These are phyloP conservation scores for Ophthalmolycus amberensis DNA, from an alignment of 2,113 vertebrate genomes.

Conservation along the genomic window DNA sequence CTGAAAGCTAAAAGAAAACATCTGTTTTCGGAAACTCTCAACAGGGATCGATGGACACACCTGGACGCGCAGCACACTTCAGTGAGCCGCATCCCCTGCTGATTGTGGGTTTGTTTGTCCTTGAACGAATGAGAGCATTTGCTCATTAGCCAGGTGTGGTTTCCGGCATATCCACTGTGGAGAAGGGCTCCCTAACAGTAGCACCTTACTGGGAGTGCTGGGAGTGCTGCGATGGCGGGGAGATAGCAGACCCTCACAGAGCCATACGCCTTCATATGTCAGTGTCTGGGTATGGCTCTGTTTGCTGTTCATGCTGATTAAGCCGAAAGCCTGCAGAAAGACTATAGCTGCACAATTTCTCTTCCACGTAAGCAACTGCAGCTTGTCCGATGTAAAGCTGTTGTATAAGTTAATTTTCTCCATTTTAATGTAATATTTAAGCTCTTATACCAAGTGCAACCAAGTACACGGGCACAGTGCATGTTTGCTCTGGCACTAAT, in stretches of 20 bases:
- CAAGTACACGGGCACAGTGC: neutral
- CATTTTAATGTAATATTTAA: constrained; percentile 10
- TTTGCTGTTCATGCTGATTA: constrained; percentile 37
- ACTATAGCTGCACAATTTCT: constrained; percentile 1
- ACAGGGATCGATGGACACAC: constrained; percentile 28
- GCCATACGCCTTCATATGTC: neutral
- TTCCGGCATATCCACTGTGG: constrained; percentile 55
- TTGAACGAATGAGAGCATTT: constrained; percentile 35
- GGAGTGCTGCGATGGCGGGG: constrained; percentile 3
- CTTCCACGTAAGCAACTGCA: neutral
- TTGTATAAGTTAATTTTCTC: constrained; percentile 34
- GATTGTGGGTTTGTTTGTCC: constrained; percentile 46
- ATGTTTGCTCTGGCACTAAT: constrained; percentile 18
- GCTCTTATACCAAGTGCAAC: constrained; percentile 26
- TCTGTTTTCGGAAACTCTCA: constrained; percentile 22
- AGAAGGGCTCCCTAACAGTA: constrained; percentile 18
- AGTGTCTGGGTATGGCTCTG: neutral
- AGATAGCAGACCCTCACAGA: constrained; percentile 10
- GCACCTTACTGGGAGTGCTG: constrained; percentile 54
- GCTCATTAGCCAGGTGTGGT: constrained; percentile 61
- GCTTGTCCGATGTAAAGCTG: neutral
- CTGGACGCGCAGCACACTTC: constrained; percentile 33
- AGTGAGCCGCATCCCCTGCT: constrained; percentile 26
- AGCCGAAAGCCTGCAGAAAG: neutral
- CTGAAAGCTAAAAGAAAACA: constrained; percentile 15